Base-by-base conservation (phyloP, 2,113 vertebrate species). In the Sprattus sprattus region DNA sequence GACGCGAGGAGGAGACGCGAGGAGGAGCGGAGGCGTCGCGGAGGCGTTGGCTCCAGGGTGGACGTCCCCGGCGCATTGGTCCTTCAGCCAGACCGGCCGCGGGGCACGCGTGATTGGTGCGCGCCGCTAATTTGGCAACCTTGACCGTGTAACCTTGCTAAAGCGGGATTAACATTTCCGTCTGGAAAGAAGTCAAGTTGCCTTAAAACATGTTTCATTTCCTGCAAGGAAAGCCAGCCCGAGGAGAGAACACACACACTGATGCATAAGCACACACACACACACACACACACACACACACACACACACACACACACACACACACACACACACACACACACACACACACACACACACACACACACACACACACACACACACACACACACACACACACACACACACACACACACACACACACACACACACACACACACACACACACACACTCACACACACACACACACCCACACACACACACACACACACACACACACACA, bases 61-160 rank as follows among this genome's bases (percentile, higher is more conserved):
- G n/a, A 47, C 81, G 90, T 25, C 91, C 91, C 88, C 89, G 86
- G 89, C 87, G 83, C 81, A 89, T 89, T 91, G 91, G 91, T 91
- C 91, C 91, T 91, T 82, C 89, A 92, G 89, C 92, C 91, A 93
- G 89, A 89, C 91, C 91, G 25, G 91, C 94, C 92, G 85, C 86
- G 6, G 93, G 92, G 93, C 91, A 89, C 57, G 85, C 89, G 90
- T 93, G 92, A 95, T 93, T 94, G 93, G 92, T 91, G 91, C 92
- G 88, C 84, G 89, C 90, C 88, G 88, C 92, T 92, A 94, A 93
- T 94, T 94, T 93, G 91, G 94, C 92, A 94, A 94, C 92, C 93
- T 94, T 94, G 93, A 92, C 91, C 92, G 92, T 85, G 88, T 92
- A 94, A 94, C 94, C 92, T 95, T 93, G 90, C 93, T 93, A 89